A percentile compares a stretch with the other conserved stretches of the same genome.
Evolutionary conservation across 2,113 vertebrate genomes (phyloP).

Genomic region (Pandion haliaetus): DNA sequence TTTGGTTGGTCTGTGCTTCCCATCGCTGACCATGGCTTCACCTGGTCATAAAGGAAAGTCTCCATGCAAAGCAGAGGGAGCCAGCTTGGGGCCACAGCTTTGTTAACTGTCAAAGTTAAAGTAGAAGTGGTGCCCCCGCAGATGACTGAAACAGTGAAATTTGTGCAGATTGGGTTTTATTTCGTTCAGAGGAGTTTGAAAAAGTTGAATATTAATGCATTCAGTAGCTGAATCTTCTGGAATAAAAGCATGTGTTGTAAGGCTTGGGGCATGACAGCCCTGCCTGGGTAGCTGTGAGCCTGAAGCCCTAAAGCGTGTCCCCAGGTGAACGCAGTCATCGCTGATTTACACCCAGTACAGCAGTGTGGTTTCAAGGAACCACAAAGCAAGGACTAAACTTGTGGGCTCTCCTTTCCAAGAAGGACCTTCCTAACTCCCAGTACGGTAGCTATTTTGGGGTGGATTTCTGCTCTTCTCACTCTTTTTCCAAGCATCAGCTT

Average conservation of each 20-base stretch:
- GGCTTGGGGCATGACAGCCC: no score
- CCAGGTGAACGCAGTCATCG: background rate
- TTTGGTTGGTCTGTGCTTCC: background rate
- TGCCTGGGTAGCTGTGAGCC: background rate
- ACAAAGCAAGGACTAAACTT: background rate
- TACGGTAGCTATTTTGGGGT: fast-evolving
- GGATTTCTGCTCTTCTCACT: background rate
- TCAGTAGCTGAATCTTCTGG: background rate
- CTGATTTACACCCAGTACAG: background rate
- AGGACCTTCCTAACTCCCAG: background rate
- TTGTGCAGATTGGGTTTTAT: background rate
- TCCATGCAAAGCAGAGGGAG: background rate
- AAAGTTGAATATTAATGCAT: background rate
- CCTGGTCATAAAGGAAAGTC: background rate
- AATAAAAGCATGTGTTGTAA: background rate
- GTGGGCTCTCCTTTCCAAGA: background rate
- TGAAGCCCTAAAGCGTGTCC: fast-evolving
- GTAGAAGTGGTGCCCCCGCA: background rate
- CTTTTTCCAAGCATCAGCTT: background rate
- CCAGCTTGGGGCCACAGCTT: background rate
- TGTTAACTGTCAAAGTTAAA: background rate
- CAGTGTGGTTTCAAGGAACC: background rate
- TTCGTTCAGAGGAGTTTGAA: background rate
- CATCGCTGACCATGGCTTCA: fast-evolving
- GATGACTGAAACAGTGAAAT: background rate